A percentile compares a stretch with the other conserved stretches of the same genome.
phyloP scores from a whole-genome alignment of 2,113 vertebrate species.

The Glaucidium brasilianum region DNA sequence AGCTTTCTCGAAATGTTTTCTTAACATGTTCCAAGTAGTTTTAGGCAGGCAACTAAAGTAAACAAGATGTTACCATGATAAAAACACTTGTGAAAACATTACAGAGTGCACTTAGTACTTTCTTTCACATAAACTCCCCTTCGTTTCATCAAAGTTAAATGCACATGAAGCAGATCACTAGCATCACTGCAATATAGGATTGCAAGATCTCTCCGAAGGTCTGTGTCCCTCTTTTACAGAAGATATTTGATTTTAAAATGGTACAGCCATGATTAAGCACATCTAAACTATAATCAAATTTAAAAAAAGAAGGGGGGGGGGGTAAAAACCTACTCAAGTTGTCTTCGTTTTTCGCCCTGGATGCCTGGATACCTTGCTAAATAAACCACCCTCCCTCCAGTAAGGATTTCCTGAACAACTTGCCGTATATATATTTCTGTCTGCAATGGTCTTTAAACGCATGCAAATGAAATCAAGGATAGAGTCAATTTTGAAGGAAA shows the following conservation, averaged over 20 bases:
- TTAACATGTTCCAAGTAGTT: conserved; percentile 99
- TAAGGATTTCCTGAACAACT: neutral
- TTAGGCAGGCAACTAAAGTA: conserved; percentile 99
- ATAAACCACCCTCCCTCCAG: neutral
- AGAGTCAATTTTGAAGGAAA: neutral
- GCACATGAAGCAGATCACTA: conserved; percentile 50
- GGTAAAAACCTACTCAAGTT: neutral
- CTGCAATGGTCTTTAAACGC: neutral
- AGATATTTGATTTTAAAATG: neutral
- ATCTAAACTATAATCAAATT: neutral
- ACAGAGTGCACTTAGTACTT: conserved; percentile 86
- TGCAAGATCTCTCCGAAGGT: neutral
- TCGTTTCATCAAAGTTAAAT: conserved; percentile 70
- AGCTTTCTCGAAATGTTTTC: conserved; percentile 96
- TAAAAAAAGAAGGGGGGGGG: fast-evolving
- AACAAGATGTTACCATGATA: conserved; percentile 99
- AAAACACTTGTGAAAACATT: conserved; percentile 99
- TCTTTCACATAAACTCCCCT: conserved; percentile 76
- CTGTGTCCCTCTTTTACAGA: neutral
- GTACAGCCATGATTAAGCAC: neutral
- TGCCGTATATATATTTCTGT: neutral
- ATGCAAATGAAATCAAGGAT: conserved; percentile 48
- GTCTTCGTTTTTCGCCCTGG: neutral
- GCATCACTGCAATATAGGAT: neutral
- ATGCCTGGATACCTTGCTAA: neutral